Conservation (phyloP, 1,140 invertebrate genomes). For the Colletes gigas region DNA sequence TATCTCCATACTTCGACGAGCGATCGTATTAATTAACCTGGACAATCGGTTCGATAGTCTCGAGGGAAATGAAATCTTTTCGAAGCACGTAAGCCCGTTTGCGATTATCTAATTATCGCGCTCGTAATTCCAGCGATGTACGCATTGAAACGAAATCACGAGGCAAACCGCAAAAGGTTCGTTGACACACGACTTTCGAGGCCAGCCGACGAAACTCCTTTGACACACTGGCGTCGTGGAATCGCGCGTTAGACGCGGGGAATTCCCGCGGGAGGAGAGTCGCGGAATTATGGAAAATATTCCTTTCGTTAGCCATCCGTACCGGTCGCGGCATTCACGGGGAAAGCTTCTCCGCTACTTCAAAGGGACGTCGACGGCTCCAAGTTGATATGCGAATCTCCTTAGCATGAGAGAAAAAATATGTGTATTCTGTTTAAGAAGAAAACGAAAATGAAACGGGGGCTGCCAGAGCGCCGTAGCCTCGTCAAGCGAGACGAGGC, state of each 20-base stretch:
- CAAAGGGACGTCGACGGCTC: constrained; percentile 13
- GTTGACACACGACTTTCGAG: constrained; percentile 27
- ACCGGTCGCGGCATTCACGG: constrained; percentile 14
- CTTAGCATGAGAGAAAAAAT: constrained; percentile 8
- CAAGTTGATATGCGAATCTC: constrained; percentile 27
- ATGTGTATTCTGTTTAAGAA: constrained; percentile 35
- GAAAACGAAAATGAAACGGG: not conserved
- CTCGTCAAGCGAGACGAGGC: not conserved
- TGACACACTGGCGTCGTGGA: not conserved
- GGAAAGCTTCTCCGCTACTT: constrained; percentile 12
- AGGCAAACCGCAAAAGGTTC: not conserved
- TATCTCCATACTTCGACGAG: too few species aligned
- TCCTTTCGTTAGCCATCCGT: constrained; percentile 45
- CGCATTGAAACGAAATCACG: not conserved
- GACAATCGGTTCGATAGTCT: too few species aligned
- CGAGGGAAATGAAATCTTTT: too few species aligned
- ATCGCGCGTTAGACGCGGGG: not conserved
- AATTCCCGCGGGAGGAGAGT: constrained; percentile 31
- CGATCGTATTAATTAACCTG: too few species aligned
- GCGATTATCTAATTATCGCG: not conserved
- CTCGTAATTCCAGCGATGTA: not conserved
- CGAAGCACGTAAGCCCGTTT: not conserved
- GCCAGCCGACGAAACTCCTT: not conserved
- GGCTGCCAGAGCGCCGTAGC: too few species aligned
- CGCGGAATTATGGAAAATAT: constrained; percentile 44